Evolutionary conservation across 2,888 invertebrate species (phyloP), one percentile per base, ranked within the genome.

Genomic region (Bellardia pandia): DNA sequence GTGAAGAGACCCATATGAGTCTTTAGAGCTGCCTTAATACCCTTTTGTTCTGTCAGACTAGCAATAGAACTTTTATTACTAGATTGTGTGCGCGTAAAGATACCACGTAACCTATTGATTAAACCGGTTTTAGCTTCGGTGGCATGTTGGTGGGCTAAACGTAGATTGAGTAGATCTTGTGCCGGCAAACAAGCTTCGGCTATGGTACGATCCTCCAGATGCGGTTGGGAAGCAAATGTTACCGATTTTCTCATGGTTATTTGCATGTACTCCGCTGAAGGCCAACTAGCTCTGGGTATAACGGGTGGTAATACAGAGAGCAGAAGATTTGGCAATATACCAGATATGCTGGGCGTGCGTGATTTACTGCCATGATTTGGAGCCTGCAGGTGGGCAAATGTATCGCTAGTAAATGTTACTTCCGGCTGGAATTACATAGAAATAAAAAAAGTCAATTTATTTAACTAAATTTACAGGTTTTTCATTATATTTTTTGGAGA

Each of bases 271-370:
- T 96, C 96, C 0, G 96, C 95, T 13, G 96, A 96, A 0, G 96
- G 96, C 96, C 96, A 96, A 92, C 96, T 96, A 7, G 96, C 96
- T 60, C 96, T 94, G 0, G 96, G 96, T 77, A 96, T 96, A 74
- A 96, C 96, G 2, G 96, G 96, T 0, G 96, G 96, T 0, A 96
- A 94, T 8, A 96, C 96, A 23, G 96, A 96, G 2, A 96, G 94
- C 45, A 96, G 93, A 9, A 96, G 94, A 93, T 96, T 95, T 0
- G 96, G 96, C 33, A 96, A 93, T 23, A 96, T 96, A 14, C 96
- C 96, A 42, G 95, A 95, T 84, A 96, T 95, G 91, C 96, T 96
- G 0, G 96, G 96, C 8, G 96, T 96, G 48, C 95, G 91, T 0
- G 93, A 91, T 40, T 93, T 93, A 23, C 88, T 90, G n/a, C 86